phyloP scores from a whole-genome alignment of 2,797 vertebrate genomes.

The Pipistrellus nathusii region DNA sequence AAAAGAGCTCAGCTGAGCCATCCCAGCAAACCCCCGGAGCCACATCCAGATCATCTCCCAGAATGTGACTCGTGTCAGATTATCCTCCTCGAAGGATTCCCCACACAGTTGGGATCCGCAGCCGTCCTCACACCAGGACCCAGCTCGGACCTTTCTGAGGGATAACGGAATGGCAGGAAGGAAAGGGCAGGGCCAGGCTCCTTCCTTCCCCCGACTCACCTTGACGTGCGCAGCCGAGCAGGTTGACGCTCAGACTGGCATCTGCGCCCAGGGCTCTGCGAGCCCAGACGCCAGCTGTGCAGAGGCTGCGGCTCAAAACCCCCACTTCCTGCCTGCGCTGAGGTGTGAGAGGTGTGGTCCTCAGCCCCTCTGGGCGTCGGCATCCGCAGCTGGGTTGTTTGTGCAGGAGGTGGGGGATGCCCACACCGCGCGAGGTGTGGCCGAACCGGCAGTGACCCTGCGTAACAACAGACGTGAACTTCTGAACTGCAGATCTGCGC shows the following conservation, averaged over 20 bases:
- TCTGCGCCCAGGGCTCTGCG: not conserved
- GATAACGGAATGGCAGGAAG: not conserved
- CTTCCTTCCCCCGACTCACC: not conserved
- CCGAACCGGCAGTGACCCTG: not conserved
- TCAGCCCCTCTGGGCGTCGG: not conserved
- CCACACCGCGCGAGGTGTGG: not conserved
- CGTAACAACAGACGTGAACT: not conserved
- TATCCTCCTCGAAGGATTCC: not conserved
- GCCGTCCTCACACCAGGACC: not conserved
- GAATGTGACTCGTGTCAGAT: not conserved
- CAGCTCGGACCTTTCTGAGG: not conserved
- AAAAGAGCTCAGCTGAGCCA: not conserved
- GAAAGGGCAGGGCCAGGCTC: not conserved
- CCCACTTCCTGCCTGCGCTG: constrained; percentile 54
- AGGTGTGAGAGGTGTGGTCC: not conserved
- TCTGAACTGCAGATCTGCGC: not conserved
- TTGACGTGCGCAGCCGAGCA: not conserved
- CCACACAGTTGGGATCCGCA: not conserved
- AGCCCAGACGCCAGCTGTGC: constrained; percentile 71
- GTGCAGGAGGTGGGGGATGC: not conserved
- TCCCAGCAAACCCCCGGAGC: not conserved
- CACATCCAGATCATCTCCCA: not conserved
- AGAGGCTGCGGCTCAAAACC: constrained; percentile 72
- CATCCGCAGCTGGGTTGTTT: constrained; percentile 73
- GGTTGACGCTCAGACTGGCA: not conserved